Evolutionary conservation across 2,888 invertebrate genomes (phyloP), one percentile per base, ranked within the genome.

Genomic region (Byasa hedistus): DNA sequence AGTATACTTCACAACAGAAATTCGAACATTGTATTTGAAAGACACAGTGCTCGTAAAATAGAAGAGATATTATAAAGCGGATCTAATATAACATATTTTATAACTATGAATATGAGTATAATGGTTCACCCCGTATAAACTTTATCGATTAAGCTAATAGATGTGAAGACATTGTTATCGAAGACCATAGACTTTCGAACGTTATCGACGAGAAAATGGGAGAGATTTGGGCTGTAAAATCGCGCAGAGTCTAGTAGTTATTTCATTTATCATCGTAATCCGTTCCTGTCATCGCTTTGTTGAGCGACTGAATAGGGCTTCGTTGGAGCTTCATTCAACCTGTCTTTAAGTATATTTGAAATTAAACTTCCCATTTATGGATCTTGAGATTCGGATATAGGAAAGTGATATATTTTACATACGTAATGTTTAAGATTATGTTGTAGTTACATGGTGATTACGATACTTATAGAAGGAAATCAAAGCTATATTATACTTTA

Each of bases 241-340:
- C 66, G 55, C 57, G 24, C 44, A 27, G 54, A 66, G 62, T 21
- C 60, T 59, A 66, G 62, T 66, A 66, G 66, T 66, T 66, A 66
- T 66, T 63, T 66, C 66, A 66, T 66, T 66, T 66, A 66, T 66
- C 62, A 66, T 61, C 62, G 66, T 66, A 66, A 66, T 66, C 63
- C 66, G 54, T 55, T 66, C 66, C 63, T 59, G 66, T 66, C 66
- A 63, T 66, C 66, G 66, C 63, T 63, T 66, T 63, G 62, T 63
- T 66, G 56, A 55, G 36, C 55, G 58, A 59, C 59, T 66, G 66
- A 66, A 66, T 66, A 56, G 66, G 66, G 62, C 55, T 66, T 66
- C 58, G 66, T 66, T 59, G 48, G 55, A 62, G 62, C 63, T 63
- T 66, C 58, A 54, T 66, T 66, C 59, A 66, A 66, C 58, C 59